Evolutionary conservation across 2,888 invertebrate species (phyloP).

Genomic region (Synergus umbraculus): DNA sequence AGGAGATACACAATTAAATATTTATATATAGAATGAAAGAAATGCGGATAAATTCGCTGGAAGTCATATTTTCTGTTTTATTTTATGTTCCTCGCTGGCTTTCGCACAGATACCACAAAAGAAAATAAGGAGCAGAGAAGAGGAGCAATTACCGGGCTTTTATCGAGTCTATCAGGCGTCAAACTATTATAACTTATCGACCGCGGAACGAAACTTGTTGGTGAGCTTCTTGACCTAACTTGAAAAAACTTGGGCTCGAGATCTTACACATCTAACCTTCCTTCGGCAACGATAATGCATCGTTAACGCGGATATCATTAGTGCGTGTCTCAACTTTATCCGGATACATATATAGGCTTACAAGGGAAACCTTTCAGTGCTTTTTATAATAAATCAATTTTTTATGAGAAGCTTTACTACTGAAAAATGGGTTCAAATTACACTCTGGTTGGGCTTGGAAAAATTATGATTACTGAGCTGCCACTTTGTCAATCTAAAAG

Average conservation of each 20-base stretch:
- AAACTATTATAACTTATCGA: conserved; percentile 39
- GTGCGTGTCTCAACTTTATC: conserved; percentile 13
- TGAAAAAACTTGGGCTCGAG: background rate
- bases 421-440: background rate
- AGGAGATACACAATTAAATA: background rate
- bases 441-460: too few species aligned
- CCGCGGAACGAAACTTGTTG: background rate
- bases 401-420: background rate
- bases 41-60: conserved; percentile 18
- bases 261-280: background rate
- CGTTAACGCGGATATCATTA: conserved; percentile 31
- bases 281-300: background rate
- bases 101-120: conserved; percentile 1
- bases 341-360: conserved; percentile 5
- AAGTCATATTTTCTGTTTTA: background rate
- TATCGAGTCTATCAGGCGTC: conserved; percentile 24
- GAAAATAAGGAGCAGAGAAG: conserved; percentile 1
- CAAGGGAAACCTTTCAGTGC: conserved; percentile 28
- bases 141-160: conserved; percentile 27
- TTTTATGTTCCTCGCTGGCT: conserved; percentile 28
- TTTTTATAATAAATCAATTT: conserved; percentile 21
- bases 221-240: conserved; percentile 10
- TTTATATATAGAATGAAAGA: background rate
- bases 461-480: too few species aligned
- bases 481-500: too few species aligned